Evolutionary conservation across 2,113 vertebrate species (phyloP).

Genomic region (Microcebus jonahi): DNA sequence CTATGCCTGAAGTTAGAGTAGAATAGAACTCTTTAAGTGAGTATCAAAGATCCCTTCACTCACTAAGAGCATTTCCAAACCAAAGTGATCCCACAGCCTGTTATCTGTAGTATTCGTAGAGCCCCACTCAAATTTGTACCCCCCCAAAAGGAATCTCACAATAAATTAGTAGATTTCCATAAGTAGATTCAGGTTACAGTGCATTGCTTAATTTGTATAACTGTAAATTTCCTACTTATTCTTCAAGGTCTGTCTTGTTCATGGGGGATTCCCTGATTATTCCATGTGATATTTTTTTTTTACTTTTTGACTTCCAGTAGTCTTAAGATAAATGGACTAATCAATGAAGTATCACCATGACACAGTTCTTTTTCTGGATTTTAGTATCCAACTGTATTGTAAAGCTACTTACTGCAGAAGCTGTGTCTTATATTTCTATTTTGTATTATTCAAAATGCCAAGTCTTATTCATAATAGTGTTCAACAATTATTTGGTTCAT

Average conservation of each 20-base stretch:
- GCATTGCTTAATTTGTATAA: not conserved
- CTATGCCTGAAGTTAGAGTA: not conserved
- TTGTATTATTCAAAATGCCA: not conserved
- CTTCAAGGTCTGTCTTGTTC: not conserved
- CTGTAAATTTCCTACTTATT: not conserved
- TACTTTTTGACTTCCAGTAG: not conserved
- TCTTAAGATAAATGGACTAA: not conserved
- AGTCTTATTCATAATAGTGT: not conserved
- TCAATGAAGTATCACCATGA: constrained; percentile 7
- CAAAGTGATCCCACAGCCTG: not conserved
- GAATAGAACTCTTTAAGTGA: not conserved
- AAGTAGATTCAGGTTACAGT: not conserved
- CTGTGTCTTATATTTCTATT: not conserved
- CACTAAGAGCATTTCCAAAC: not conserved
- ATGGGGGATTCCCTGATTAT: not conserved
- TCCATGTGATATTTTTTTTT: not conserved
- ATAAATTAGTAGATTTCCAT: not conserved
- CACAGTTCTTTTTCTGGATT: not conserved
- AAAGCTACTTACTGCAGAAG: not conserved
- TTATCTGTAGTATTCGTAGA: not conserved
- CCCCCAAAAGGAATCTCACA: not conserved
- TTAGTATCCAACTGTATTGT: not conserved
- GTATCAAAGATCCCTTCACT: not conserved
- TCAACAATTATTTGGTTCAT: not conserved
- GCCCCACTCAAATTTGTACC: not conserved